Percentiles rank a stretch among this genome's conserved stretches.
These are phyloP conservation scores for Pseudotriccus pelzelni DNA, from an alignment of 2,797 vertebrate genomes.

Conservation along the genomic window DNA sequence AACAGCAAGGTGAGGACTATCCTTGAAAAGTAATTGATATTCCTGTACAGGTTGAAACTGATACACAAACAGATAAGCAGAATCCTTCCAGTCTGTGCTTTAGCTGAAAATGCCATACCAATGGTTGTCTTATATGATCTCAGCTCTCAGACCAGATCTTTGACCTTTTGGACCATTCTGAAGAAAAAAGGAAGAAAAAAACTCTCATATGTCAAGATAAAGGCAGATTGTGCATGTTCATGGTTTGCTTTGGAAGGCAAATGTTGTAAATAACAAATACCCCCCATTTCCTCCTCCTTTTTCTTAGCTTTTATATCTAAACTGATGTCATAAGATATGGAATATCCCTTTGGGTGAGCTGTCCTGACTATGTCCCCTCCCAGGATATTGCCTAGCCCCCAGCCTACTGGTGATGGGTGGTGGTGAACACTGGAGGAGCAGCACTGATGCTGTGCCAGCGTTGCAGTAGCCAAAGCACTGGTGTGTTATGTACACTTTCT, in stretches of 20 bases:
- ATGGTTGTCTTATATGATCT: background rate
- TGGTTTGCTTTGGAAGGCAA: background rate
- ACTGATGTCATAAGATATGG: background rate
- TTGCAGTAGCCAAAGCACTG: background rate
- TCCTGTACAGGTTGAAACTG: conserved; percentile 47
- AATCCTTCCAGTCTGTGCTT: background rate
- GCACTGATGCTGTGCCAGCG: background rate
- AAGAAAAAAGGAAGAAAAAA: background rate
- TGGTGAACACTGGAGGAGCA: background rate
- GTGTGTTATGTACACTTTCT: background rate
- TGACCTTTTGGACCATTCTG: background rate
- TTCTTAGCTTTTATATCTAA: background rate
- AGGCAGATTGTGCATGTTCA: background rate
- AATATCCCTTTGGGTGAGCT: background rate
- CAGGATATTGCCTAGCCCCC: background rate
- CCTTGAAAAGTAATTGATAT: conserved; percentile 50
- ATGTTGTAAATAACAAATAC: background rate
- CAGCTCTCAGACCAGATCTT: background rate
- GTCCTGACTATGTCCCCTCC: background rate
- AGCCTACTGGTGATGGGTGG: background rate
- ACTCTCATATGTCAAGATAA: background rate
- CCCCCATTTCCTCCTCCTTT: background rate
- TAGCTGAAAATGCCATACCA: background rate
- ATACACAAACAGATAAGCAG: conserved; percentile 21
- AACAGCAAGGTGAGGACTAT: conserved; percentile 12